Percentiles rank a stretch among this genome's conserved stretches.
phyloP scores from a whole-genome alignment of 2,113 vertebrate genomes.

The Corythoichthys haematopterus region DNA sequence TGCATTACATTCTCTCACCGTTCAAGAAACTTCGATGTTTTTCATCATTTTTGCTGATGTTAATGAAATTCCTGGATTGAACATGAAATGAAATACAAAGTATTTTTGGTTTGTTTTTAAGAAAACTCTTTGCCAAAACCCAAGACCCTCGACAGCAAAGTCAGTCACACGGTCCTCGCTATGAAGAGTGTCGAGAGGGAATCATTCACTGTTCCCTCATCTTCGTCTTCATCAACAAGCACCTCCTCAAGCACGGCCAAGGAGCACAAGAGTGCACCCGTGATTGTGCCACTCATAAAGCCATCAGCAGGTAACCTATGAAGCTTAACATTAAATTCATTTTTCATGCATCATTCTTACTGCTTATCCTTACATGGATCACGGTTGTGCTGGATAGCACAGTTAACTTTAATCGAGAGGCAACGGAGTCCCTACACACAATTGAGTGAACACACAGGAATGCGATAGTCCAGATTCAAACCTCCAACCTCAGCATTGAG shows the following conservation, averaged over 20 bases:
- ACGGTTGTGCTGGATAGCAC: background rate
- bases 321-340: background rate
- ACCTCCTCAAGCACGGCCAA: constrained; percentile 55
- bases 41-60: background rate
- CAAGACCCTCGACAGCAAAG: constrained; percentile 53
- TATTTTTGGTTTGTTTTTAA: constrained; percentile 29
- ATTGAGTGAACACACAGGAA: too few species aligned
- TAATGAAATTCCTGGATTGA: background rate
- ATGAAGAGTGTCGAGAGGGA: constrained; percentile 62
- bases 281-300: constrained; percentile 74
- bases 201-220: constrained; percentile 46
- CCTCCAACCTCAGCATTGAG: too few species aligned
- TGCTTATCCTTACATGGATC: background rate
- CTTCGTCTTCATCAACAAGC: constrained; percentile 60
- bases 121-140: constrained; percentile 71
- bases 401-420: background rate
- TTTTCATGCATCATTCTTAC: background rate
- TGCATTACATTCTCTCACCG: constrained; percentile 23
- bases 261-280: constrained; percentile 66
- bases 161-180: constrained; percentile 46
- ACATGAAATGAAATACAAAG: background rate
- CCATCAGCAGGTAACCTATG: constrained; percentile 68
- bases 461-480: too few species aligned
- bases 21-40: constrained; percentile 44
- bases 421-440: background rate